These are phyloP conservation scores for Sebastes variabilis DNA, from an alignment of 2,797 vertebrate genomes.

Conservation along the genomic window DNA sequence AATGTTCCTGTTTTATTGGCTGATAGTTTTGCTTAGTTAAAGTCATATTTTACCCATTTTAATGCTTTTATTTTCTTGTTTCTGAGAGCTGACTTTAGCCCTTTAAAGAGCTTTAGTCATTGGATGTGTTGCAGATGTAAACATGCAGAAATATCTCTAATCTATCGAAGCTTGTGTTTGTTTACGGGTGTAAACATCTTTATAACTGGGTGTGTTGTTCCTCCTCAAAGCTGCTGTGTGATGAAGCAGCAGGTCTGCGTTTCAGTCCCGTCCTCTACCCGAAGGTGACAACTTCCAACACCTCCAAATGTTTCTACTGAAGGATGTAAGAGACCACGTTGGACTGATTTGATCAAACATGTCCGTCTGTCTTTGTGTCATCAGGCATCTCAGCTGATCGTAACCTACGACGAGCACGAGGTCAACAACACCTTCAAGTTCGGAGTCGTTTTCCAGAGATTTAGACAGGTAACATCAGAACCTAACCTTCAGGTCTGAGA, in stretches of 20 bases:
- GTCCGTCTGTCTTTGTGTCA: neutral
- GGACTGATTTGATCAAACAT: too few relatives aligned
- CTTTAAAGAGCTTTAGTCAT: too few relatives aligned
- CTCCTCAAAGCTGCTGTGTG: constrained; percentile 86
- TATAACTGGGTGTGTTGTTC: neutral
- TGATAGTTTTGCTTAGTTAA: too few relatives aligned
- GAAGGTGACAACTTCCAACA: constrained; percentile 73
- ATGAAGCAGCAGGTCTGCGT: constrained; percentile 86
- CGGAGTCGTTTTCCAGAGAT: constrained; percentile 92
- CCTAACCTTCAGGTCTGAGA: too few relatives aligned
- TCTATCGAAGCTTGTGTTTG: too few relatives aligned
- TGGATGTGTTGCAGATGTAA: too few relatives aligned
- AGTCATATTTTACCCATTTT: too few relatives aligned
- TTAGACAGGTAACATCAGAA: constrained; percentile 86
- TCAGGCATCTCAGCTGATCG: constrained; percentile 91
- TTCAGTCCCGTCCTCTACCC: constrained; percentile 94
- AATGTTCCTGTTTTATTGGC: too few relatives aligned
- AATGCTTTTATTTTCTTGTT: too few relatives aligned
- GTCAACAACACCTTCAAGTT: constrained; percentile 97
- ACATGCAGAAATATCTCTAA: too few relatives aligned
- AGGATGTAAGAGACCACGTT: neutral
- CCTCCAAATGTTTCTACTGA: neutral
- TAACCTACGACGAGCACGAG: constrained; percentile 92
- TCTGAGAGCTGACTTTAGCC: too few relatives aligned
- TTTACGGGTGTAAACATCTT: too few relatives aligned